Evolutionary conservation across 2,888 invertebrate species (phyloP), one percentile per base, ranked within the genome.

Genomic region (Melipona bicolor): DNA sequence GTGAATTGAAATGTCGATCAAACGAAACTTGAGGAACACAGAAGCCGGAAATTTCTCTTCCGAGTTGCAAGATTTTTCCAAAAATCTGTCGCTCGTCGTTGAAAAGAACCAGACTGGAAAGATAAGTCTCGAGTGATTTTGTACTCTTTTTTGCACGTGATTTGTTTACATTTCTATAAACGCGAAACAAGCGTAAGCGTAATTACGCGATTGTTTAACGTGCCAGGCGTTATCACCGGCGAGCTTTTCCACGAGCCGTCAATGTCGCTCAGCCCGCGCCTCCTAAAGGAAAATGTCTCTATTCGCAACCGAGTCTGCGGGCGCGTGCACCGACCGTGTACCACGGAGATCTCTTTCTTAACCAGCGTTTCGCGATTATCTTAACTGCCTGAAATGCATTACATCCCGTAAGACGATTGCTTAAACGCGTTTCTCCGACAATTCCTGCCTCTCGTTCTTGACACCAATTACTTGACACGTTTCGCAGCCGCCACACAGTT

Each of bases 311-410:
- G 15, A 17, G 43, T 59, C 78, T 59, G 21, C 36, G 13, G 15
- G 36, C 56, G 62, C 27, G 19, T 27, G 75, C 78, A 52, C 54
- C 13, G 13, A n/a, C 5, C 15, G 15, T n/a, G n/a, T 59, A 59
- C 15, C 68, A 27, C 27, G 4, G 17, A 27, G 80, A 79, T 77
- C 80, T 83, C 74, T 83, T 81, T 81, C 86, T 87, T 81, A 72
- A 49, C 71, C 49, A 21, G 49, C 21, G 72, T 62, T 15, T 81
- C 88, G 71, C 76, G 84, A 90, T 90, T 84, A 88, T 85, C 90
- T 90, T 90, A 90, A 90, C 90, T 81, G 79, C 74, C 85, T 88
- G 79, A 89, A 89, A 85, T 89, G 87, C 89, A 89, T 90, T 88
- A 89, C 89, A 89, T 89, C 89, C 89, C 89, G 88, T 89, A 89